Conservation (phyloP, 2,797 vertebrate species). For the Acropternis orthonyx region DNA sequence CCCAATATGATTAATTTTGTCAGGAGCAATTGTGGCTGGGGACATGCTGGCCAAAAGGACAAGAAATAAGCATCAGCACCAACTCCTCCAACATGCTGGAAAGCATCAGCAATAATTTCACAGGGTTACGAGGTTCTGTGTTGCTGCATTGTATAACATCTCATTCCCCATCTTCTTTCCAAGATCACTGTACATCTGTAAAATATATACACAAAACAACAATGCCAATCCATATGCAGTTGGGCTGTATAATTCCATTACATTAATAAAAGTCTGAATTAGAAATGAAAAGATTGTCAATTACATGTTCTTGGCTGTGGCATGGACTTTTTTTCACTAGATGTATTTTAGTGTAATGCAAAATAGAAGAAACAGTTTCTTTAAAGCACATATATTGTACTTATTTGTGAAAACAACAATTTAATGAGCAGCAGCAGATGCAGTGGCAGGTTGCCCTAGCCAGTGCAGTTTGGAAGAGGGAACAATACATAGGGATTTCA, state of each 20-base stretch:
- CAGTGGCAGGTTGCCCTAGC: neutral
- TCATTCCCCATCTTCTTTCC: neutral
- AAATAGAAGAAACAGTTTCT: neutral
- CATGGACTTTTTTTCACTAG: neutral
- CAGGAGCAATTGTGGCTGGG: neutral
- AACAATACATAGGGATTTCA: neutral
- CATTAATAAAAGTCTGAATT: neutral
- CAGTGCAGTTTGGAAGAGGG: neutral
- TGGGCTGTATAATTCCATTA: neutral
- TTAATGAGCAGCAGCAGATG: neutral
- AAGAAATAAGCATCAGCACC: neutral
- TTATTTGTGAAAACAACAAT: neutral
- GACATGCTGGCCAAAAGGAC: conserved; percentile 1
- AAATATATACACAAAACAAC: neutral
- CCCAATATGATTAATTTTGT: conserved; percentile 36
- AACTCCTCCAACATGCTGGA: neutral
- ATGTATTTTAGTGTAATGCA: neutral
- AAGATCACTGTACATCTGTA: neutral
- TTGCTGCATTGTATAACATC: neutral
- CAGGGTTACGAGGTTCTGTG: neutral
- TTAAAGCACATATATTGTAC: neutral
- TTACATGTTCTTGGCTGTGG: neutral
- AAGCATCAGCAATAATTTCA: neutral
- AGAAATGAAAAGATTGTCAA: neutral
- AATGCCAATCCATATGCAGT: neutral